Evolutionary conservation across 2,113 vertebrate species (phyloP).

Genomic region (Channa maculata): DNA sequence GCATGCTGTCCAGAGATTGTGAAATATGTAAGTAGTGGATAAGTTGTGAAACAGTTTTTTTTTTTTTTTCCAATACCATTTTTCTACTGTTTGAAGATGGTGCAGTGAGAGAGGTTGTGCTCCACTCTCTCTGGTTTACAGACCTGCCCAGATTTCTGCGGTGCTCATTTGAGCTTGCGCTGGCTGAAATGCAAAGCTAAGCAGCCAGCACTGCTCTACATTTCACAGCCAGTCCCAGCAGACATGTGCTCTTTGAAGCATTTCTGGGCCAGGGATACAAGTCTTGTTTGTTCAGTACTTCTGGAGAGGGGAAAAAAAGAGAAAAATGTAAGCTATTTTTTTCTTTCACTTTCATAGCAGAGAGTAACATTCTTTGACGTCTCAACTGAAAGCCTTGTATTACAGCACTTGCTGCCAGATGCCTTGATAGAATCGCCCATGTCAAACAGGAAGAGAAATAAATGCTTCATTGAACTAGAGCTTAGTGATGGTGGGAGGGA

Average conservation of each 20-base stretch:
- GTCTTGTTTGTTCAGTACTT: constrained; percentile 84
- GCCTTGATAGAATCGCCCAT: constrained; percentile 83
- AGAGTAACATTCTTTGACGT: constrained; percentile 83
- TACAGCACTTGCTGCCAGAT: constrained; percentile 80
- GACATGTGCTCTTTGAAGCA: constrained; percentile 86
- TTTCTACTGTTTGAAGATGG: constrained; percentile 41
- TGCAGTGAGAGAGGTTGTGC: constrained; percentile 32
- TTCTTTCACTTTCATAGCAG: constrained; percentile 65
- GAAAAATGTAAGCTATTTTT: constrained; percentile 75
- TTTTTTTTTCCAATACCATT: constrained; percentile 13
- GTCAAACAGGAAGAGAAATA: constrained; percentile 85
- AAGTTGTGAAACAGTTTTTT: constrained; percentile 43
- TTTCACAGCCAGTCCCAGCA: constrained; percentile 85
- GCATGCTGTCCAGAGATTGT: constrained; percentile 23
- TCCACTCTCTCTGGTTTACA: constrained; percentile 43
- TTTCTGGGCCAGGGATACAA: constrained; percentile 85
- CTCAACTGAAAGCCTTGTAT: constrained; percentile 81
- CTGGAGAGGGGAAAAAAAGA: constrained; percentile 42
- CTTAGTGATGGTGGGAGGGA: constrained; percentile 65
- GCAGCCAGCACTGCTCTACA: constrained; percentile 83
- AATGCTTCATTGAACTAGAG: constrained; percentile 83
- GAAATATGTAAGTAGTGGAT: constrained; percentile 25
- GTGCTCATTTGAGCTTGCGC: constrained; percentile 73
- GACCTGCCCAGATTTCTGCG: constrained; percentile 73
- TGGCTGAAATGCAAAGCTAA: constrained; percentile 85